Evolutionary conservation across 2,797 vertebrate species (phyloP), one percentile per base, ranked within the genome.

Genomic region (Aphelocoma californica): DNA sequence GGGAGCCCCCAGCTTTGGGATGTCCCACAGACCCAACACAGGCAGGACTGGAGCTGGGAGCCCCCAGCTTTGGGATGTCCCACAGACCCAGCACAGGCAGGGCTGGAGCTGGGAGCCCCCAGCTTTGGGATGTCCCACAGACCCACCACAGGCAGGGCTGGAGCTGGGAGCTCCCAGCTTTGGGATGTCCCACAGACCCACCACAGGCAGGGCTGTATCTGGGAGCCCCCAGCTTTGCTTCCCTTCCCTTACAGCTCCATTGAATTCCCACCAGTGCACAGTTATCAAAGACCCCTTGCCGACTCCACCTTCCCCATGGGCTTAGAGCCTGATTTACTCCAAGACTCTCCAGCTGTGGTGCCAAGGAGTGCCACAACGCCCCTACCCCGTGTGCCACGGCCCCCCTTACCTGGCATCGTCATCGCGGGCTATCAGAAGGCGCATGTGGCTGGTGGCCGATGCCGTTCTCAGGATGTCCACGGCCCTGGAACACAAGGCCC

Each of bases 371-470:
- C 42, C 17, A 1, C 0, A 1, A 1, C 2, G 15, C 48, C 75
- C 40, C 7, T 6, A 24, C 19, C n/a, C 0, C 0, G 38, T 0
- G 1, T 2, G 11, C 40, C 58, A 3, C 1, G n/a, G 16, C 4
- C 11, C 21, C 45, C 42, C 97, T 97, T 93, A 99, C 99, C 98
- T 98, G 92, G 99, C 98, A 6, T 99, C 98, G 3, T 99, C 98
- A 3, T 99, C 99, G 12, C 99, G 98, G 73, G 99, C 98, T 29
- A 99, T 98, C 48, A 99, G 98, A 78, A 99, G 99, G 50, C 98
- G 98, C 99, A 99, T 99, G 96, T 98, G 98, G 97, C 98, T 99
- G 93, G 98, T 98, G 77, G 98, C 98, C 0, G 99, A 99, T 0
- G 99, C 98, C 0, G 98, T 97, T 97, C 99, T 98, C 95, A 99